Base-by-base conservation (phyloP, 2,113 vertebrate species). In the Hydropotes inermis region DNA sequence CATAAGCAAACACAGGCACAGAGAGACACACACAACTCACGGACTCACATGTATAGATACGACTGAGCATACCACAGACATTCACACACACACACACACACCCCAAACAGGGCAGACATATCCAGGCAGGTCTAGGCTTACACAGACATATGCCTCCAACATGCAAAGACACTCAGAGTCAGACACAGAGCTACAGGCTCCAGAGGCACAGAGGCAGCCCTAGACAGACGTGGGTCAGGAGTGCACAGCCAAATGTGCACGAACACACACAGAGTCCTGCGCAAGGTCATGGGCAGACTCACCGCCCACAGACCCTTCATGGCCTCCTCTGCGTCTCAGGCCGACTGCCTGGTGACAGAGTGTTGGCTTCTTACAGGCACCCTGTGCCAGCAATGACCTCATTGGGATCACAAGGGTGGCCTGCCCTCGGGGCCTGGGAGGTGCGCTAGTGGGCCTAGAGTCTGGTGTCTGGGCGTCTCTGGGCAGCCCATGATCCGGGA, bases 341-440 rank as follows among this genome's bases (percentile, higher is more conserved):
- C 74, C 2, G 23, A 30, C 96, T 89, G 87, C 86, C 54, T 28
- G n/a, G 28, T 74, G 52, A 78, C 89, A 83, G 83, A 57, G 81
- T n/a, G 45, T 50, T 97, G 97, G 87, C 97, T 95, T 57, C 54
- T 2, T 11, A 27, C 50, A 13, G 50, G 57, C 43, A 76, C 30
- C 30, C 9, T 39, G 94, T 74, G 90, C 97, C 97, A 97, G 94
- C 39, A 92, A 55, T 95, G 97, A 97, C 47, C 90, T 98, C 97
- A 98, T 6, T 3, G 3, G 64, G 60, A 87, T 95, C 96, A 89
- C 39, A 30, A 95, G 87, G 79, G 89, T 87, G 94, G 96, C 95
- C 21, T 17, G 82, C 76, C 76, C 21, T 23, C 0, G 0, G 12
- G 39, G 67, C 70, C 27, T 79, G 47, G 36, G 45, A 97, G 88